Conservation (phyloP, 1,140 invertebrate genomes). For the Eupeodes corollae region DNA sequence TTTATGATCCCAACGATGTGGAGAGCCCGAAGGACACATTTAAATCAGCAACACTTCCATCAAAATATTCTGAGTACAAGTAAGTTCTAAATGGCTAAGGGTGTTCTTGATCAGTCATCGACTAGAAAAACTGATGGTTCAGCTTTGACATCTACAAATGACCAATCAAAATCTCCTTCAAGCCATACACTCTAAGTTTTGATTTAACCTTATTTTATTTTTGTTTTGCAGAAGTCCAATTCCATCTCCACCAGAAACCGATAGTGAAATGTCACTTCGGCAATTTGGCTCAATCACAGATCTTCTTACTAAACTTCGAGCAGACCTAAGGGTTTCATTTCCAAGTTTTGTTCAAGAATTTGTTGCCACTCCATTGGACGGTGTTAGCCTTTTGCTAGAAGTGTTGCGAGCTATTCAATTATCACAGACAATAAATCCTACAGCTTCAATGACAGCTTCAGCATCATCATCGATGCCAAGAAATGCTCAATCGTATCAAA, state of each 20-base stretch:
- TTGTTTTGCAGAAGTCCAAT: conserved; percentile 37
- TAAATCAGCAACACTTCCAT: conserved; percentile 25
- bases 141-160: too few relatives aligned
- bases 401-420: conserved; percentile 73
- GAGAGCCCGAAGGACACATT: conserved; percentile 13
- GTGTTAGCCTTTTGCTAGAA: conserved; percentile 66
- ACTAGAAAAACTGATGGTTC: too few relatives aligned
- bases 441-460: conserved; percentile 25
- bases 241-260: conserved; percentile 42
- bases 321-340: conserved; percentile 74
- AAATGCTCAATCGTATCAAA: conserved; percentile 45
- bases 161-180: too few relatives aligned
- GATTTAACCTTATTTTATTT: conserved; percentile 1
- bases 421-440: conserved; percentile 43
- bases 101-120: too few relatives aligned
- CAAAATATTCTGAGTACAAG: conserved; percentile 35
- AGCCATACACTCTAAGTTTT: too few relatives aligned
- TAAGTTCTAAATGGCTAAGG: conserved; percentile 7
- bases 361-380: conserved; percentile 68
- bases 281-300: conserved; percentile 79
- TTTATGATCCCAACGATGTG: conserved; percentile 21
- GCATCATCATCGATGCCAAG: conserved; percentile 39
- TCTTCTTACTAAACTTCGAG: conserved; percentile 72
- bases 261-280: conserved; percentile 71
- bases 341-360: conserved; percentile 87